Evolutionary conservation across 2,888 invertebrate species (phyloP), one percentile per base, ranked within the genome.

Genomic region (Lapara coniferarum): DNA sequence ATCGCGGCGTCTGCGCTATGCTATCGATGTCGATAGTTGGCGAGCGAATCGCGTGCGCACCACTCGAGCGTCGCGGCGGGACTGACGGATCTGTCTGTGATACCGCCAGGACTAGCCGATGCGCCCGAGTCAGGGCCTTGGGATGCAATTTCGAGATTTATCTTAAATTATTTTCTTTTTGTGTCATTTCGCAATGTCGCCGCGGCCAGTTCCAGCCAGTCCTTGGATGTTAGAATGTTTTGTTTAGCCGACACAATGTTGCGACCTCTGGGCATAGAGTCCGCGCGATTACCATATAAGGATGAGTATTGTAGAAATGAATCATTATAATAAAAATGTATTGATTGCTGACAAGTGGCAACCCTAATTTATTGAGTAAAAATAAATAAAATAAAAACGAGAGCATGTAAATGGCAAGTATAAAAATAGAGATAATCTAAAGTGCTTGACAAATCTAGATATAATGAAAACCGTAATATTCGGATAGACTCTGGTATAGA

Each of bases 81-180:
- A 90, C 91, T 90, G 87, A 76, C 74, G 16, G 46, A 8, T 44
- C 44, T 52, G n/a, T 44, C 44, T 52, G n/a, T 13, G 46, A 8
- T 53, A 44, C 68, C 70, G 71, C 70, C 76, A 74, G 77, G 73
- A 71, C 71, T 72, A 68, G 51, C 70, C 63, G 70, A 69, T 81
- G 84, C 85, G 87, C 84, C 75, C 72, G 81, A 83, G 85, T 88
- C 84, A 80, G 66, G 75, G 75, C 74, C 80, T 80, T 80, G 81
- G 56, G 52, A 81, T 88, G 87, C 89, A 87, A 85, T 87, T 86
- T 85, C 83, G 80, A 88, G 89, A 90, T 89, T 85, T 86, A 87
- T 89, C 87, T 88, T 79, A 83, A 73, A 55, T 76, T 77, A 74
- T 77, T 79, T 69, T 63, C 59, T 59, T 69, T 69, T 63, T 63